Evolutionary conservation across 2,888 invertebrate genomes (phyloP).

Genomic region (Notocelia uddmanniana): DNA sequence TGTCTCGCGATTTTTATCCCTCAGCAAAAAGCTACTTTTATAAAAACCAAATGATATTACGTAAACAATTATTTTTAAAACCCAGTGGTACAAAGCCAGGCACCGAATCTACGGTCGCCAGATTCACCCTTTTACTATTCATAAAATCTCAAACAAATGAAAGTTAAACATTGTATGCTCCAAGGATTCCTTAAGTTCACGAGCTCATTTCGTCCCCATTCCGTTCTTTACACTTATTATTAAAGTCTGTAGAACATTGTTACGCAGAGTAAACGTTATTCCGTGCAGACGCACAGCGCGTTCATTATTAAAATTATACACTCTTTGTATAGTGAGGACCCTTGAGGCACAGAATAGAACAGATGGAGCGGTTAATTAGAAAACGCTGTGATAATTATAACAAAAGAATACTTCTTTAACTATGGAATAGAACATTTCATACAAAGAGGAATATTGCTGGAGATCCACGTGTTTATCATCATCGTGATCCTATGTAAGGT

Average conservation of each 20-base stretch:
- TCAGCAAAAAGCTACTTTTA: no score
- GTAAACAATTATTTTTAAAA: no score
- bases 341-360: slow-evolving; percentile 15
- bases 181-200: background rate
- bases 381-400: background rate
- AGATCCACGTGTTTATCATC: no score
- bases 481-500: no score
- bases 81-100: no score
- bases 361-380: background rate
- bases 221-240: slow-evolving; percentile 30
- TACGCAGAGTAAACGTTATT: slow-evolving; percentile 35
- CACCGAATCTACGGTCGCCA: no score
- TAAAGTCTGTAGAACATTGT: slow-evolving; percentile 26
- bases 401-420: no score
- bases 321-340: slow-evolving; percentile 27
- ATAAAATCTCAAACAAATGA: background rate
- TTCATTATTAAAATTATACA: slow-evolving; percentile 42
- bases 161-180: background rate
- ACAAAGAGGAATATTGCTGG: no score
- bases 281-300: slow-evolving; percentile 32
- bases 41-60: no score
- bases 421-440: no score
- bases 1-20: no score
- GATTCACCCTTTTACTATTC: background rate
- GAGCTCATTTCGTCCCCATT: slow-evolving; percentile 20